Percentiles rank a stretch among this genome's conserved stretches.
Conservation (phyloP, 2,113 vertebrate genomes). For the Gallinago media region DNA sequence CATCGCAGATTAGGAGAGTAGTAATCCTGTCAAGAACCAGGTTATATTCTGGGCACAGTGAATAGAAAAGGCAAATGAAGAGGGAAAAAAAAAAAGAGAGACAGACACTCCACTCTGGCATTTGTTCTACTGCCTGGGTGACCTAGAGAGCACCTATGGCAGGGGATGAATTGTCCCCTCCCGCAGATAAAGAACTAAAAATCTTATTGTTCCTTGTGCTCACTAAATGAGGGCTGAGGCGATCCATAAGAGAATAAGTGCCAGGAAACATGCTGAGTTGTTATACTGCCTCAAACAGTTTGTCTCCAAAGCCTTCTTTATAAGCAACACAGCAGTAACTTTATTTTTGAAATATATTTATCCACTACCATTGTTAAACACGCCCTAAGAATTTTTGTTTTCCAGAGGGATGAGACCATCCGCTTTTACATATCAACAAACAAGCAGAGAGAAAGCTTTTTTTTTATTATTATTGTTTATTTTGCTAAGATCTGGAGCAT, state of each 20-base stretch:
- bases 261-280: not conserved
- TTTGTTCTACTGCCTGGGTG: not conserved
- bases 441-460: constrained; percentile 1
- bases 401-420: constrained; percentile 44
- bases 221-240: constrained; percentile 6
- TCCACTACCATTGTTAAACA: constrained; percentile 5
- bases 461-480: not conserved
- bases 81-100: not conserved
- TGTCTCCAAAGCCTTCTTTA: constrained; percentile 18
- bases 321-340: not conserved
- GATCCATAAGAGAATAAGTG: not conserved
- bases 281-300: not conserved
- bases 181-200: constrained; percentile 47
- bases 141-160: not conserved
- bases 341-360: constrained; percentile 33
- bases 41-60: constrained; percentile 27
- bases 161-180: not conserved
- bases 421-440: constrained; percentile 19
- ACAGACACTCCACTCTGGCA: not conserved
- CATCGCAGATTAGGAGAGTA: not conserved
- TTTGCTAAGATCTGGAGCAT: not conserved
- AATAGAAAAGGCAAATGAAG: constrained; percentile 36
- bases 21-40: constrained; percentile 6
- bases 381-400: constrained; percentile 48
- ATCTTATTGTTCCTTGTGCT: not conserved